Percentiles rank a stretch among this genome's conserved stretches.
Conservation (phyloP, 2,797 vertebrate species). For the Microctenopoma stevenorrisi region DNA sequence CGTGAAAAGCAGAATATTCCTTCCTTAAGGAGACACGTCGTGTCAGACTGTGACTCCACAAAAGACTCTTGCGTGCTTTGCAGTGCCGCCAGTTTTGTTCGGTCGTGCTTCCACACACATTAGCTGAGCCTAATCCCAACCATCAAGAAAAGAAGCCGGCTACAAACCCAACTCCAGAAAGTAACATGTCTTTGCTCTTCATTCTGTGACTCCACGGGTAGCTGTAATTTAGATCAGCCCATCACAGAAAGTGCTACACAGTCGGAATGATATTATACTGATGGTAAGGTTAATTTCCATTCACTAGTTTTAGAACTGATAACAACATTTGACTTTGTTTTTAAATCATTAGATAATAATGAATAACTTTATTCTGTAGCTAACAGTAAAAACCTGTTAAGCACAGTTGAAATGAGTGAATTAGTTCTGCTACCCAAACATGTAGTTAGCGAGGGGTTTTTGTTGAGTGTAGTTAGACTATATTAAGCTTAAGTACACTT, state of each 20-base stretch:
- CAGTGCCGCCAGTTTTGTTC: not conserved
- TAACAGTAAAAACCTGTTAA: no score
- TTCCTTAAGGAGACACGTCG: not conserved
- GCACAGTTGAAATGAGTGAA: not conserved
- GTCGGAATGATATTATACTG: not conserved
- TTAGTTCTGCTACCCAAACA: constrained; percentile 16
- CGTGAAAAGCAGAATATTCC: no score
- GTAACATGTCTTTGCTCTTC: constrained; percentile 45
- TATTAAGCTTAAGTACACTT: constrained; percentile 20
- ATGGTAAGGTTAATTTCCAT: not conserved
- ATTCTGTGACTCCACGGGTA: constrained; percentile 5
- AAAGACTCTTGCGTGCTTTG: not conserved
- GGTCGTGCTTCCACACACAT: not conserved
- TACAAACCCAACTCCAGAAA: constrained; percentile 32
- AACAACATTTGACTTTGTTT: no score
- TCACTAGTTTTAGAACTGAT: not conserved
- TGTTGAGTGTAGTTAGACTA: not conserved
- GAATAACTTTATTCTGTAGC: no score
- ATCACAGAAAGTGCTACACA: not conserved
- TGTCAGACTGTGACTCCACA: not conserved
- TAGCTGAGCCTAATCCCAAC: constrained; percentile 10
- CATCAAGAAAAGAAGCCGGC: constrained; percentile 58
- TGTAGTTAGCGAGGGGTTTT: constrained; percentile 3
- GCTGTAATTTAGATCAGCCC: constrained; percentile 6
- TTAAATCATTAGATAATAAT: no score